These are phyloP conservation scores for Lacerta agilis DNA, from an alignment of 2,797 vertebrate genomes.

Conservation along the genomic window DNA sequence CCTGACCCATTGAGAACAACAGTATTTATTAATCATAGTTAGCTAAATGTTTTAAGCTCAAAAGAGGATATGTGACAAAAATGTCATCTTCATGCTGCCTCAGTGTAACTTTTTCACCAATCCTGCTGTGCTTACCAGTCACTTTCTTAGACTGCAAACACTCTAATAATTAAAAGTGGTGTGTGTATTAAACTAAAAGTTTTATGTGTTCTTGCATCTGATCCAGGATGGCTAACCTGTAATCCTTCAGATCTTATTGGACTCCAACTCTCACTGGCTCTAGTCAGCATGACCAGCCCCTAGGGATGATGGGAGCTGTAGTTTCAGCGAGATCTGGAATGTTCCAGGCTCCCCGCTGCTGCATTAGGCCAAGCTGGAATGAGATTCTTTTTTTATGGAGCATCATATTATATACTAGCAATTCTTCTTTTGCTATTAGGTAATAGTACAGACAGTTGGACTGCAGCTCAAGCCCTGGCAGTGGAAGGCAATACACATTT, in stretches of 20 bases:
- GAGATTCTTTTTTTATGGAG: not conserved
- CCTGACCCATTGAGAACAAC: not conserved
- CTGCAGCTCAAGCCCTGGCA: conserved; percentile 81
- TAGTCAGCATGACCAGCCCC: not conserved
- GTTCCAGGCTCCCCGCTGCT: not conserved
- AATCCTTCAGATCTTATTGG: not conserved
- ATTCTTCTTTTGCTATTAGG: conserved; percentile 56
- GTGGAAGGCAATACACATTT: conserved; percentile 72
- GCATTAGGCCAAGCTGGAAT: not conserved
- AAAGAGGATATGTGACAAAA: not conserved
- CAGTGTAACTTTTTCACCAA: not conserved
- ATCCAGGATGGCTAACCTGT: too few relatives aligned
- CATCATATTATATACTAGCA: not conserved
- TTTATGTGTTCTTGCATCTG: not conserved
- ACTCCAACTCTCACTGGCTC: not conserved
- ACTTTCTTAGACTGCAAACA: not conserved
- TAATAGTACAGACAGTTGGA: conserved; percentile 78
- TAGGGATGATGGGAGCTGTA: not conserved
- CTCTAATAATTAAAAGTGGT: not conserved
- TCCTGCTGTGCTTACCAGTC: not conserved
- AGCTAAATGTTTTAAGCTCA: not conserved
- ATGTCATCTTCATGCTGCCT: not conserved
- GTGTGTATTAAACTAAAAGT: not conserved
- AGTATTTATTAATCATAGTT: not conserved
- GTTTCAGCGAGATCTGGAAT: not conserved